phyloP scores from a whole-genome alignment of 2,888 invertebrate species.

The Pilophorus perplexus region DNA sequence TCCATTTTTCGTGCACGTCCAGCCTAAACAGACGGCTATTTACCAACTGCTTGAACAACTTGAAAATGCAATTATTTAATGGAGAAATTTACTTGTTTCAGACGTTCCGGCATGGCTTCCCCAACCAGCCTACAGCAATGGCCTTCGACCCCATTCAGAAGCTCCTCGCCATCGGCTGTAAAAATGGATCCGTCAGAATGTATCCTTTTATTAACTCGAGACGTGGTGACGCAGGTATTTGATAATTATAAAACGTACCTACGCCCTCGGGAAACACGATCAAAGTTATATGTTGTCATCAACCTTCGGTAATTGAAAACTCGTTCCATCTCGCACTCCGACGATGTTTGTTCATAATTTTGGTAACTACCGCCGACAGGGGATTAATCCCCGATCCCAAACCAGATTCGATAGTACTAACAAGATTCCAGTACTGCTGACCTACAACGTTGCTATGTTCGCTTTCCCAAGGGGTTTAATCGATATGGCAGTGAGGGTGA shows the following conservation, averaged over 20 bases:
- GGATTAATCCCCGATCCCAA: too few relatives aligned
- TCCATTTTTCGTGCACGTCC: too few relatives aligned
- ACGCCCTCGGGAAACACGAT: too few relatives aligned
- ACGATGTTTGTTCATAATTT: too few relatives aligned
- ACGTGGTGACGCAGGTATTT: neutral
- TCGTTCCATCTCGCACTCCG: too few relatives aligned
- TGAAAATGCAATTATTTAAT: too few relatives aligned
- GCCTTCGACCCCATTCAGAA: slow-evolving; percentile 98
- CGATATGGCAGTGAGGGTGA: neutral
- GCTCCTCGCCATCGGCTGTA: slow-evolving; percentile 94
- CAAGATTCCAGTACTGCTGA: slow-evolving; percentile 17
- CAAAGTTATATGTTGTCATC: too few relatives aligned
- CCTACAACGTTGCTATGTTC: slow-evolving; percentile 11
- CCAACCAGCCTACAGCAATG: slow-evolving; percentile 92
- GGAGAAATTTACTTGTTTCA: slow-evolving; percentile 62
- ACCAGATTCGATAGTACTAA: slow-evolving; percentile 25
- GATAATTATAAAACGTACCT: too few relatives aligned
- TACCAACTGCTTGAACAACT: too few relatives aligned
- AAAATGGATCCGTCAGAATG: slow-evolving; percentile 91
- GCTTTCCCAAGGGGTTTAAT: slow-evolving; percentile 12
- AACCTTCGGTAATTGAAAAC: too few relatives aligned
- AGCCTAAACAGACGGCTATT: too few relatives aligned
- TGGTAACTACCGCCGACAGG: too few relatives aligned
- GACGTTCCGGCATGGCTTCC: slow-evolving; percentile 98
- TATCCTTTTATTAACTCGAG: slow-evolving; percentile 71